Evolutionary conservation across 92 coral and sea anemone species (phyloP), one percentile per base, ranked within the genome.

Genomic region (Umimayanthus kanabou): DNA sequence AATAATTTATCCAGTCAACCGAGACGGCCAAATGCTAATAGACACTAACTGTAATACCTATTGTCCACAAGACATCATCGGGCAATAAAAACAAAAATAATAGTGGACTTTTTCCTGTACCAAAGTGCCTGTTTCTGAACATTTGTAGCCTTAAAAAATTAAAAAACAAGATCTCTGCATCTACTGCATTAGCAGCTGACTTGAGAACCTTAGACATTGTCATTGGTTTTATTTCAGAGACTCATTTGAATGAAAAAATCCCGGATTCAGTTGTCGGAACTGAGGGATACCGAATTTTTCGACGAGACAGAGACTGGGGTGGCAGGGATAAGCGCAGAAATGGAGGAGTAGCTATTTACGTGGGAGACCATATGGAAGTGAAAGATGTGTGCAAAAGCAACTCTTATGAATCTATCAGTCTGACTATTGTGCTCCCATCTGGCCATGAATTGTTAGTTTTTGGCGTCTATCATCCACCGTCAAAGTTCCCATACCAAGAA

Each of bases 401-500:
- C 40, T 6, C 13, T 13, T 85, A 7, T 57, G 88, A 85, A 76
- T 13, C 30, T 23, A 76, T 76, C 23, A 73, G 42, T 9, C 5
- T 86, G 40, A 4, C 33, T 61, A 15, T 86, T 6, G 25, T 49
- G 23, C 89, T 86, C 61, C 89, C 77, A 9, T 87, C 89, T 58
- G 75, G 53, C 29, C 72, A 86, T 37, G 57, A 15, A 20, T 11
- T 86, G 45, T 75, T 87, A 2, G 22, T 86, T 67, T 14, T 49
- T 33, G 89, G 89, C 11, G 33, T 85, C 18, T 84, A 84, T 23
- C 88, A 84, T 47, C 88, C 79, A 23, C 88, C 88, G 40, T 39
- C 77, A 28, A 85, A 85, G 58, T 79, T 79, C n/a, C 47, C 39
- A 49, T 85, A 84, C 39, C 77, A 33, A 73, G 89, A 85, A 70